Evolutionary conservation across 2,888 invertebrate genomes (phyloP), one percentile per base, ranked within the genome.

Genomic region (Perizoma flavofasciatum): DNA sequence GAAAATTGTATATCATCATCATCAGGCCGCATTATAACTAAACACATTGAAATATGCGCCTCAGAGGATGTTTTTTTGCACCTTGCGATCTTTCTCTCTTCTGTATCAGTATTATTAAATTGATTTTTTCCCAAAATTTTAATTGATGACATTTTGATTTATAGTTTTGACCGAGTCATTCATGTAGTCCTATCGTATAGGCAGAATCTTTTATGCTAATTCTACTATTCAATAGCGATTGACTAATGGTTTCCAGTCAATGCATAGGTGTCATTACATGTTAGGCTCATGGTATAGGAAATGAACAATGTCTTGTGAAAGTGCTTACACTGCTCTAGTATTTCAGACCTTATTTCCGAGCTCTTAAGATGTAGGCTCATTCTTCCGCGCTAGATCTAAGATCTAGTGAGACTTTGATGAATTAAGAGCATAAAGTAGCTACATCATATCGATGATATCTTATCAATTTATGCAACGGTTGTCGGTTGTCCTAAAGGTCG

Each of bases 271-370:
- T 72, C 64, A 63, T 66, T 69, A 64, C 55, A 65, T 66, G 66
- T 68, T 68, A 68, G 66, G 66, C 67, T 69, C 66, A 67, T 70
- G 62, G 66, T 67, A 68, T 68, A 73, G 73, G 70, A 76, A 71
- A 70, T 67, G 64, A 71, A 76, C 75, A 74, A 73, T 79, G 75
- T 74, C 70, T 76, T 75, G 82, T 74, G 76, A 70, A 72, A 68
- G 67, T 61, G 68, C 63, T 72, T 71, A 71, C 68, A 63, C 66
- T 67, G 63, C 37, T 43, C 46, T 40, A 5, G 44, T n/a, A 56
- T 9, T 61, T 53, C 57, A 22, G 49, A 34, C 49, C 44, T 43
- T 68, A 59, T 41, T 10, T 0, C 34, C 9, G 6, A 44, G n/a
- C 4, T 6, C 44, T 4, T 63, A 60, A 57, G 59, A 53, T 52